Conservation (phyloP, 2,888 invertebrate genomes). For the Alviniconcha strummeri region DNA sequence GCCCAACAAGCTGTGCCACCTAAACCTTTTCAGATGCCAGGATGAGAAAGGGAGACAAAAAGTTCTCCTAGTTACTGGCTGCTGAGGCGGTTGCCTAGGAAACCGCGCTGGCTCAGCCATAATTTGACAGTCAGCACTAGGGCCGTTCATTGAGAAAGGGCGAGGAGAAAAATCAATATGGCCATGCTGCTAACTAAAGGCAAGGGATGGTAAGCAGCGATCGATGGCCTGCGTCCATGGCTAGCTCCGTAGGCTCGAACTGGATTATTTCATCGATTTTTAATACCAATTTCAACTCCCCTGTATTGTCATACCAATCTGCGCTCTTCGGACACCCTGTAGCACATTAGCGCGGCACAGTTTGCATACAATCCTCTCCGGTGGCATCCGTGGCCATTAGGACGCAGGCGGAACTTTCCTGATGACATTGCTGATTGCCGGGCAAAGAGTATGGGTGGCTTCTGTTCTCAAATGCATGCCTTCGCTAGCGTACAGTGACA, state of each 20-base stretch:
- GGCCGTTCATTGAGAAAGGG: conserved; percentile 38
- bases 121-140: conserved; percentile 41
- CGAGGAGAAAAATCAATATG: conserved; percentile 39
- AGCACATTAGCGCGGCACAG: not conserved
- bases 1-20: conserved; percentile 16
- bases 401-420: not conserved
- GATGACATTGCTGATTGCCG: too few species aligned
- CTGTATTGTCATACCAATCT: conserved; percentile 6
- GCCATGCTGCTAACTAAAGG: conserved; percentile 34
- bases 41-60: conserved; percentile 30
- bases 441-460: too few species aligned
- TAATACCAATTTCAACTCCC: conserved; percentile 32
- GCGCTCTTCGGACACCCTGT: not conserved
- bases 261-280: conserved; percentile 35
- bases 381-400: not conserved
- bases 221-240: conserved; percentile 34
- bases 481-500: too few species aligned
- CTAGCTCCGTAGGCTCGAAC: conserved; percentile 29
- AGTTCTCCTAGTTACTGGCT: conserved; percentile 40
- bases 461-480: too few species aligned
- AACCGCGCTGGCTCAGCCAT: conserved; percentile 37
- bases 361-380: not conserved
- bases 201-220: conserved; percentile 32
- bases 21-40: conserved; percentile 7
- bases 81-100: conserved; percentile 40